These are phyloP conservation scores for Bombus turneri DNA, from an alignment of 1,140 invertebrate genomes.

Conservation along the genomic window DNA sequence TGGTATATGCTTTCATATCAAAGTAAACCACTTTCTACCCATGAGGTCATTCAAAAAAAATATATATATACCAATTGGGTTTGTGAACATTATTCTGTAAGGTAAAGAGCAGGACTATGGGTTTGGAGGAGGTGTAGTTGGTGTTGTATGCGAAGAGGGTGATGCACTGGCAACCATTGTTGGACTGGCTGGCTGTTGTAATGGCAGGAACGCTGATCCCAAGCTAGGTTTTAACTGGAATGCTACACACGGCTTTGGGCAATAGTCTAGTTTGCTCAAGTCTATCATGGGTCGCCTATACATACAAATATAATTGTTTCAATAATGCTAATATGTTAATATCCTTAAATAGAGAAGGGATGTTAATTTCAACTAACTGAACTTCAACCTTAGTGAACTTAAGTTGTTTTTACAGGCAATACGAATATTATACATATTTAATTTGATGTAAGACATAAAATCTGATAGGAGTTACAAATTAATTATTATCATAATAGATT, in stretches of 20 bases:
- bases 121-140: conserved; percentile 81
- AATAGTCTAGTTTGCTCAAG: conserved; percentile 81
- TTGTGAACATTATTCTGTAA: conserved; percentile 70
- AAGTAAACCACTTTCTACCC: conserved; percentile 73
- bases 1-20: conserved; percentile 66
- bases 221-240: conserved; percentile 91
- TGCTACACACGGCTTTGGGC: conserved; percentile 86
- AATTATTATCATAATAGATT: neutral
- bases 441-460: neutral
- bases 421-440: neutral
- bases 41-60: conserved; percentile 73
- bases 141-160: conserved; percentile 78
- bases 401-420: neutral
- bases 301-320: conserved; percentile 46
- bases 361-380: neutral
- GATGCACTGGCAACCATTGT: conserved; percentile 74
- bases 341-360: neutral
- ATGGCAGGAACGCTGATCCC: conserved; percentile 91
- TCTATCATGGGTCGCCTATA: conserved; percentile 82
- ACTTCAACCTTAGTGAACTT: neutral
- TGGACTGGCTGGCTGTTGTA: conserved; percentile 84
- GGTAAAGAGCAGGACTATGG: conserved; percentile 81
- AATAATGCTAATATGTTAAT: conserved; percentile 1
- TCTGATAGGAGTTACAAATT: neutral
- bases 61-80: conserved; percentile 72